These are phyloP conservation scores for Xylophagus ater DNA, from an alignment of 2,888 invertebrate species.

Conservation along the genomic window DNA sequence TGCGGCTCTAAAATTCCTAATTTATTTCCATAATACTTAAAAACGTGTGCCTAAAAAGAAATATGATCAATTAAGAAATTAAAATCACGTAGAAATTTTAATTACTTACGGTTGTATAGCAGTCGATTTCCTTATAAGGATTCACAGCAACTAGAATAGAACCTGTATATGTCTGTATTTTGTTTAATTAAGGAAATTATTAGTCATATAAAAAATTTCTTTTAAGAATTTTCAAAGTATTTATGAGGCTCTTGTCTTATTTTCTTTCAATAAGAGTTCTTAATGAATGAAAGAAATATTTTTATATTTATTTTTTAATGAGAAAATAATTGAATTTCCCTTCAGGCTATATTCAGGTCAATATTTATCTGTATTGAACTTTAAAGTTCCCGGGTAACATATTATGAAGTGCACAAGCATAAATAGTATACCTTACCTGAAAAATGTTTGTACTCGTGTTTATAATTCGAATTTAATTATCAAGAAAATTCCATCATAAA, in stretches of 20 bases:
- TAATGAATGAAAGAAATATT: neutral
- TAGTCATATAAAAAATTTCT: conserved; percentile 1
- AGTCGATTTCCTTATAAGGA: conserved; percentile 84
- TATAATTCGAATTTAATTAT: neutral
- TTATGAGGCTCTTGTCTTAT: too few species aligned
- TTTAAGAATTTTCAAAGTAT: too few species aligned
- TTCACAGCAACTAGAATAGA: conserved; percentile 88
- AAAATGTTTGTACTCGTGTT: neutral
- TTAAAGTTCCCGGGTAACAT: too few species aligned
- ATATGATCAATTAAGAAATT: conserved; percentile 6
- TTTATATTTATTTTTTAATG: neutral
- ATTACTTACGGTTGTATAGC: conserved; percentile 72
- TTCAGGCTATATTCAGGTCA: neutral
- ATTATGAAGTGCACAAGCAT: too few species aligned
- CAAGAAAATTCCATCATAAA: neutral
- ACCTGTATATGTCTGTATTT: conserved; percentile 76
- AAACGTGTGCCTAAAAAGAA: conserved; percentile 62
- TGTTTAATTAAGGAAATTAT: conserved; percentile 42
- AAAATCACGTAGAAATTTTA: neutral
- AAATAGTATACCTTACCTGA: too few species aligned
- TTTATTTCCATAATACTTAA: conserved; percentile 70
- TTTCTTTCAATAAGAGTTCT: neutral
- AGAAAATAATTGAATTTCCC: neutral
- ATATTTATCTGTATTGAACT: neutral
- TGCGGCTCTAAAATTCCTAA: conserved; percentile 74